A percentile compares a stretch with the other conserved stretches of the same genome.
Evolutionary conservation across 2,797 vertebrate genomes (phyloP).

Genomic region (Siniperca obscura): DNA sequence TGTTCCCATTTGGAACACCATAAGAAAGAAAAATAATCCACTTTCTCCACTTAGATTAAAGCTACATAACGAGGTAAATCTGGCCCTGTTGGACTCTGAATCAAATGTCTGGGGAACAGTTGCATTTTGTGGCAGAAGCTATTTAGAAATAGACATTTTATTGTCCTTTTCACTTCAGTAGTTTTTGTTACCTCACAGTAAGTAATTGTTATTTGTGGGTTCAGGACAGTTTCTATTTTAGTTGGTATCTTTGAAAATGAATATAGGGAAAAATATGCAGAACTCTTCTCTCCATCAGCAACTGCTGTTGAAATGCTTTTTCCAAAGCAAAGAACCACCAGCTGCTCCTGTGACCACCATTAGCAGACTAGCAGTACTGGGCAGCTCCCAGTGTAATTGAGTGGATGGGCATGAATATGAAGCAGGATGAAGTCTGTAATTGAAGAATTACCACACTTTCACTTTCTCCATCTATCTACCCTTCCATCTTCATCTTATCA

Average conservation of each 20-base stretch:
- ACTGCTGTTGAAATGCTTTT: not conserved
- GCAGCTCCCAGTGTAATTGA: not conserved
- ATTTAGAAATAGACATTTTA: not conserved
- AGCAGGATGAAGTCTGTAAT: not conserved
- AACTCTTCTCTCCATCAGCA: not conserved
- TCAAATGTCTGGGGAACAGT: no score
- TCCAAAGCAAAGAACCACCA: not conserved
- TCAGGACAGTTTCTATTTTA: not conserved
- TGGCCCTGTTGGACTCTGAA: not conserved
- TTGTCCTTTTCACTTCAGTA: not conserved
- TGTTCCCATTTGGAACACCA: not conserved
- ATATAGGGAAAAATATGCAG: not conserved
- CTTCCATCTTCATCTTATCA: constrained; percentile 4
- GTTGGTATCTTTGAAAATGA: not conserved
- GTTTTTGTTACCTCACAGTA: not conserved
- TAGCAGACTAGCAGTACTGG: not conserved
- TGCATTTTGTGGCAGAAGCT: not conserved
- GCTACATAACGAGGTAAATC: not conserved
- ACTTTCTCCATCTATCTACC: not conserved
- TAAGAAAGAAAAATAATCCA: not conserved
- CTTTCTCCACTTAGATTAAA: not conserved
- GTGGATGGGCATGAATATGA: not conserved
- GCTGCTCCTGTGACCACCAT: not conserved
- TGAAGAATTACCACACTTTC: not conserved
- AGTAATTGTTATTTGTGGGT: not conserved